Evolutionary conservation across 2,113 vertebrate genomes (phyloP), one percentile per base, ranked within the genome.

Genomic region (Chaenogobius annularis): DNA sequence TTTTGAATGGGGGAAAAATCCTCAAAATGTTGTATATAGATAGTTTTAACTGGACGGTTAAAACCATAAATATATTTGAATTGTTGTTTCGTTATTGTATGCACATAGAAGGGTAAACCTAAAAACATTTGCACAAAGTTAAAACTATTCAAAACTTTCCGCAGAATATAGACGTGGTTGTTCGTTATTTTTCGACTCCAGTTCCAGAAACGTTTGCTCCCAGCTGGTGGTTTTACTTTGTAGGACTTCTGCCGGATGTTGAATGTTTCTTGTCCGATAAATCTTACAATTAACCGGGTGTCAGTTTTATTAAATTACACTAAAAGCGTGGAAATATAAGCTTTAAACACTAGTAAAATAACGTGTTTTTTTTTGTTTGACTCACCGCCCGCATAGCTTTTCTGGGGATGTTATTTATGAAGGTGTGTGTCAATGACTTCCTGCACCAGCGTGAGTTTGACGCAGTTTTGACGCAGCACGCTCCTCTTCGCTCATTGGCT

Each of bases 401-500:
- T 19, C 0, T 63, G 1, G 19, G 2, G 2, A 17, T 17, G 78
- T 85, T 82, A 81, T n/a, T n/a, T 86, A 70, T 72, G 85, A 83
- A 88, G 72, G 37, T 0, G 0, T 1, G 8, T 3, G 7, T 17
- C 15, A 2, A 26, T 35, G 26, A 61, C 26, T 61, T 61, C 58
- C 58, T 61, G 7, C 26, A 35, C 8, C 50, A 5, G 3, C 58
- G 10, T 63, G 81, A 81, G 69, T 19, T 63, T 76, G 0, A 0
- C n/a, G 17, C 1, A 7, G 6, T 20, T 10, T 63, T 76, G 0
- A 0, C n/a, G 17, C 1, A 8, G 6, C 20, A 37, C 0, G 2
- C 23, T 22, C 4, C 1, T 56, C 46, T 6, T 71, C 76, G 1
- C 23, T 90, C 44, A 94, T 94, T 93, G 93, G 92, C 85, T 77